Conservation (phyloP, 1,140 invertebrate species). For the Macrotrachela quadricornifera region DNA sequence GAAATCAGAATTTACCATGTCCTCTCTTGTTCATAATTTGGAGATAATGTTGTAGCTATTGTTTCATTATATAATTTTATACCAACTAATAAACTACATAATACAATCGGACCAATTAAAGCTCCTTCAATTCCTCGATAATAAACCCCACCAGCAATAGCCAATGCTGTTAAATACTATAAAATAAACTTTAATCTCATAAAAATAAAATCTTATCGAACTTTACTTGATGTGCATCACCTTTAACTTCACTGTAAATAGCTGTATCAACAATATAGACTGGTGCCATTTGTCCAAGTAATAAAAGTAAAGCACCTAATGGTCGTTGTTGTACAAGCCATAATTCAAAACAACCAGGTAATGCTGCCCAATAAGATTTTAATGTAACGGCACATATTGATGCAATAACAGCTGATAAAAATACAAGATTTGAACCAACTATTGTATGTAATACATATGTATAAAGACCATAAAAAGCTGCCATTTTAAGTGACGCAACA, state of each 20-base stretch:
- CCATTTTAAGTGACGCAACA: slow-evolving; percentile 82
- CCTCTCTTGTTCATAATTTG: too few species aligned
- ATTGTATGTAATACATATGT: slow-evolving; percentile 89
- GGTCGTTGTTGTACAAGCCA: slow-evolving; percentile 65
- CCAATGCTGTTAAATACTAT: slow-evolving; percentile 73
- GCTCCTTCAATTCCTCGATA: slow-evolving; percentile 86
- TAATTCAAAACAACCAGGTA: slow-evolving; percentile 75
- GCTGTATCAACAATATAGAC: slow-evolving; percentile 60
- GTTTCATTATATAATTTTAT: too few species aligned
- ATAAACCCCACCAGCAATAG: slow-evolving; percentile 91
- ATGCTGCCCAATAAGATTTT: slow-evolving; percentile 73
- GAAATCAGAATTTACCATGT: too few species aligned
- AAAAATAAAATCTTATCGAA: too few species aligned
- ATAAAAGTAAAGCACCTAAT: slow-evolving; percentile 47
- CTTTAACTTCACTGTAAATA: slow-evolving; percentile 89
- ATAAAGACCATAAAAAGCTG: slow-evolving; percentile 84
- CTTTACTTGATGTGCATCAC: slow-evolving; percentile 20
- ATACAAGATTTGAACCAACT: slow-evolving; percentile 79
- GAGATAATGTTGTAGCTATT: too few species aligned
- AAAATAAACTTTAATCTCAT: too few species aligned
- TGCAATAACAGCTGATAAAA: slow-evolving; percentile 56
- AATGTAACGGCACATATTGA: slow-evolving; percentile 67
- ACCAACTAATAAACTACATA: slow-evolving; percentile 39
- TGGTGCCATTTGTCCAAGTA: slow-evolving; percentile 62
- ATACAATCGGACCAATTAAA: slow-evolving; percentile 72